Evolutionary conservation across 2,888 invertebrate species (phyloP).

Genomic region (Abscondita cerata): DNA sequence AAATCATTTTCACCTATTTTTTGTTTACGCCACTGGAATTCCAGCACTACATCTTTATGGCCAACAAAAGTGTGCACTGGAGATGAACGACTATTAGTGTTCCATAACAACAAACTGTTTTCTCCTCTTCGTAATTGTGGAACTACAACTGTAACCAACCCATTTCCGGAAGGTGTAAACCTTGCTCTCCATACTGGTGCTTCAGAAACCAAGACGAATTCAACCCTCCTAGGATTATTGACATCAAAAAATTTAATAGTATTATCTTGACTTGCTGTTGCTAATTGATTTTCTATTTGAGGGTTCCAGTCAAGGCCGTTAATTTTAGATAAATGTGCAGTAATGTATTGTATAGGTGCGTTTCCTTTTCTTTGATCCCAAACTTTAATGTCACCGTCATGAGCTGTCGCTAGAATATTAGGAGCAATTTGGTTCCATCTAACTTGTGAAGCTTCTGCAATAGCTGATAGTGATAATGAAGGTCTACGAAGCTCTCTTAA

Average conservation of each 20-base stretch:
- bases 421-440: constrained; percentile 90
- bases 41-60: constrained; percentile 91
- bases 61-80: constrained; percentile 93
- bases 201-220: constrained; percentile 83
- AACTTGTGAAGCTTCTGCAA: constrained; percentile 92
- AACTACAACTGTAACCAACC: constrained; percentile 89
- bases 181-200: constrained; percentile 93
- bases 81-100: constrained; percentile 71
- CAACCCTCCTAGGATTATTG: constrained; percentile 82
- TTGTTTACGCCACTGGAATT: constrained; percentile 92
- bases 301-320: constrained; percentile 96
- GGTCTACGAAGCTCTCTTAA: constrained; percentile 85
- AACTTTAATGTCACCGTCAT: constrained; percentile 94
- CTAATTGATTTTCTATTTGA: constrained; percentile 80
- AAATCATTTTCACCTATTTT: constrained; percentile 66
- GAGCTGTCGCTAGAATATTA: constrained; percentile 89
- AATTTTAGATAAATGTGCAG: constrained; percentile 89
- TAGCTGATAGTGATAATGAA: constrained; percentile 82
- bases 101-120: constrained; percentile 82
- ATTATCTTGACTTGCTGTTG: constrained; percentile 94
- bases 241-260: constrained; percentile 95
- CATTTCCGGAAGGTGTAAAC: constrained; percentile 86
- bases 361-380: constrained; percentile 94
- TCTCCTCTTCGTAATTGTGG: constrained; percentile 91
- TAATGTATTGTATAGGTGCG: constrained; percentile 89